phyloP scores from a whole-genome alignment of 2,888 invertebrate genomes.

The Cephus pulcher region DNA sequence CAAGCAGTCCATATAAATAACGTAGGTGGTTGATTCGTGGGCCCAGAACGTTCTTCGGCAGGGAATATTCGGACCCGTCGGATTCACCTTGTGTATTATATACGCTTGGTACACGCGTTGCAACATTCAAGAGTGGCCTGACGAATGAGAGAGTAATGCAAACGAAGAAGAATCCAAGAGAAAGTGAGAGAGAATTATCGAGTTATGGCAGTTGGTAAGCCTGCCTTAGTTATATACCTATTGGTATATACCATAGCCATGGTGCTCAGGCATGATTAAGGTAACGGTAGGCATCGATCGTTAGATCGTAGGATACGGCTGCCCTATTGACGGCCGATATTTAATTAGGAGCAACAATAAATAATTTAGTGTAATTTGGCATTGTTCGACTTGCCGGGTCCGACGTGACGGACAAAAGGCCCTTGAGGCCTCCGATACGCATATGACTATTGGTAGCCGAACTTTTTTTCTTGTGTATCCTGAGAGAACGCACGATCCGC shows the following conservation, averaged over 20 bases:
- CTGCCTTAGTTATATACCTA: neutral
- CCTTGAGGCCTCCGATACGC: neutral
- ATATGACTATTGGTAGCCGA: neutral
- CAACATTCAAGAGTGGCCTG: neutral
- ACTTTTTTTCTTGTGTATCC: neutral
- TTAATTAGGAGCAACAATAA: slow-evolving; percentile 44
- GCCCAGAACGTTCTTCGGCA: neutral
- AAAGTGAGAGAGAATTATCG: neutral
- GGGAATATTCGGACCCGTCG: neutral
- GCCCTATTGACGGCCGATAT: slow-evolving; percentile 48
- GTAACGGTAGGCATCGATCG: slow-evolving; percentile 51
- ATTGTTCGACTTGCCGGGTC: slow-evolving; percentile 37
- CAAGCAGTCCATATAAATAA: neutral
- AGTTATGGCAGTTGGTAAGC: neutral
- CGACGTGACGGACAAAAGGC: slow-evolving; percentile 9
- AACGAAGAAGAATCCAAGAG: neutral
- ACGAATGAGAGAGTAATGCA: neutral
- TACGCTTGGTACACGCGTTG: neutral
- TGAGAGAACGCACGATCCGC: slow-evolving; percentile 24
- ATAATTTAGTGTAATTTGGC: slow-evolving; percentile 49
- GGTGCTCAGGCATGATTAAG: slow-evolving; percentile 47
- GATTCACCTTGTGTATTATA: neutral
- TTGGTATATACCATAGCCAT: neutral
- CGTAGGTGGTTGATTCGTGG: neutral
- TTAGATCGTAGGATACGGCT: slow-evolving; percentile 37